Percentiles rank a stretch among this genome's conserved stretches.
These are phyloP conservation scores for Caradrina kadenii DNA, from an alignment of 2,888 invertebrate genomes.

Conservation along the genomic window DNA sequence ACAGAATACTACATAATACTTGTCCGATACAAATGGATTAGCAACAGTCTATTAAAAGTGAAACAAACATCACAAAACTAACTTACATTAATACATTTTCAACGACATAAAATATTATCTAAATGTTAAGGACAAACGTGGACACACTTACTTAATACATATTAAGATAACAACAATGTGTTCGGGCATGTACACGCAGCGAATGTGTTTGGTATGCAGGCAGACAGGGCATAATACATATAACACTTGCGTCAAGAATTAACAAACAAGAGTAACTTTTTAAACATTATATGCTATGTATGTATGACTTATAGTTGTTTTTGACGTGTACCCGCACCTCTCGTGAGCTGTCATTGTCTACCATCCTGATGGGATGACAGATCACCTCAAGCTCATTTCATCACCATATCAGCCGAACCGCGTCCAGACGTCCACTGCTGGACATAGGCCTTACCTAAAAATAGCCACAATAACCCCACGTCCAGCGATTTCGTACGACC, in stretches of 20 bases:
- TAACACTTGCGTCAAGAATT: not conserved
- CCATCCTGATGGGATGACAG: too few relatives aligned
- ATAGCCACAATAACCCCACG: too few relatives aligned
- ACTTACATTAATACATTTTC: constrained; percentile 13
- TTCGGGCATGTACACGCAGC: constrained; percentile 22
- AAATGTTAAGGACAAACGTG: constrained; percentile 48
- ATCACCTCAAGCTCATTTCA: too few relatives aligned
- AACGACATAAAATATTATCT: constrained; percentile 14
- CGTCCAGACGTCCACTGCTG: too few relatives aligned
- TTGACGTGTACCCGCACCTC: too few relatives aligned
- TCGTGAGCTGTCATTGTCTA: too few relatives aligned
- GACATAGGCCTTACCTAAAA: too few relatives aligned
- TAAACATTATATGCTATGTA: too few relatives aligned
- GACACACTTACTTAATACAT: constrained; percentile 28
- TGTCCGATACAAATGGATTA: constrained; percentile 25
- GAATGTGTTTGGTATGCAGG: constrained; percentile 19
- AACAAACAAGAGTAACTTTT: not conserved
- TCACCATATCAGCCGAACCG: too few relatives aligned
- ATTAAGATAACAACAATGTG: constrained; percentile 43
- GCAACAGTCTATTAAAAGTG: constrained; percentile 27
- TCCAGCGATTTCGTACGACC: too few relatives aligned
- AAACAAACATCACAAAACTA: constrained; percentile 16
- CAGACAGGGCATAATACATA: not conserved
- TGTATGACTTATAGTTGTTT: too few relatives aligned
- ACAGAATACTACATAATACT: constrained; percentile 5